Percentiles rank a stretch among this genome's conserved stretches.
phyloP scores from a whole-genome alignment of 1,140 invertebrate genomes.

The Ganaspis sp. region DNA sequence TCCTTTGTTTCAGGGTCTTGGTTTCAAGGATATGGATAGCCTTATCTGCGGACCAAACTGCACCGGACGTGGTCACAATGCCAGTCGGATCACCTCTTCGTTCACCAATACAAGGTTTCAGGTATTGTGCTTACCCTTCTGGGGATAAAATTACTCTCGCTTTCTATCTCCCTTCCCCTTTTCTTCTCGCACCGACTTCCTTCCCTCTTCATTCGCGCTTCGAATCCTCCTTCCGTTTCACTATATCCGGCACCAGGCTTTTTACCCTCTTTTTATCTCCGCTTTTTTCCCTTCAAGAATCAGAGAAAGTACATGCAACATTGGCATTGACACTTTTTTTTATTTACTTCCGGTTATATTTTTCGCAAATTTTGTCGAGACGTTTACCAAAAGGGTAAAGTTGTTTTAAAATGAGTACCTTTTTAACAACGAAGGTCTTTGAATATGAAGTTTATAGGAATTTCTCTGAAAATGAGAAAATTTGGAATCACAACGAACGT shows the following conservation, averaged over 20 bases:
- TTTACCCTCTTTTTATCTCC: background rate
- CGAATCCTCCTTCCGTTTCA: background rate
- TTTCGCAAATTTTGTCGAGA: too few relatives aligned
- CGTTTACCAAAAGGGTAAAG: too few relatives aligned
- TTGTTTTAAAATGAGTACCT: too few relatives aligned
- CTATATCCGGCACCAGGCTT: background rate
- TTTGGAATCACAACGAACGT: too few relatives aligned
- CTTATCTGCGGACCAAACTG: constrained; percentile 54
- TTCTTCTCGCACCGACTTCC: background rate
- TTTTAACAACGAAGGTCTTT: too few relatives aligned
- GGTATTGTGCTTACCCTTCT: constrained; percentile 46
- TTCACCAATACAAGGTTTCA: constrained; percentile 45
- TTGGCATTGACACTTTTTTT: background rate
- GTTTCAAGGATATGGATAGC: constrained; percentile 40
- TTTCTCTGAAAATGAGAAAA: too few relatives aligned
- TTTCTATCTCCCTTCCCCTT: background rate
- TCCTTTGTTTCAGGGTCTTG: constrained; percentile 14
- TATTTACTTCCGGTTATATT: background rate
- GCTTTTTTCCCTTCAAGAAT: background rate
- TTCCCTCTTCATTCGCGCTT: background rate
- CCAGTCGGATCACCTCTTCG: constrained; percentile 44
- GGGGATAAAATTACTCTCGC: constrained; percentile 54
- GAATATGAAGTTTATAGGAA: too few relatives aligned
- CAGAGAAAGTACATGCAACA: background rate
- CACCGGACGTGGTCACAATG: constrained; percentile 59